Evolutionary conservation across 2,797 vertebrate genomes (phyloP), one percentile per base, ranked within the genome.

Genomic region (Gallirallus australis): DNA sequence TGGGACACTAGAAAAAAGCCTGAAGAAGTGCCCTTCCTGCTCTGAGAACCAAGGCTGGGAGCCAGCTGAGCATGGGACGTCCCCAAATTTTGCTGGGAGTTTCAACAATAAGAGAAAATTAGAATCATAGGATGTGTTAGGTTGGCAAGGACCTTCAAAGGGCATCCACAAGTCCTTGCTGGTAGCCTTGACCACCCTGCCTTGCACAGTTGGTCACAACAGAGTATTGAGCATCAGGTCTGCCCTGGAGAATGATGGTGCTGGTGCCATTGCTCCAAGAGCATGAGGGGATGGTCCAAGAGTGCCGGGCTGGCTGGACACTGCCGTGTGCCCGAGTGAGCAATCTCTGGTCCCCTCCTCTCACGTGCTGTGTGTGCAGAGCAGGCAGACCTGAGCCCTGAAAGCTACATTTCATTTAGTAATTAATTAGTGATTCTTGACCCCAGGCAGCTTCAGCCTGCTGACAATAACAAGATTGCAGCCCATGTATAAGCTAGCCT

Each of bases 391-490:
- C 89, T 40, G 68, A 63, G 65, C 52, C 72, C 65, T 0, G 0
- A 76, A 66, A 96, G 71, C 72, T 47, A 7, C 78, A 63, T 90
- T 82, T 94, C 92, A 50, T 94, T 76, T 86, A 76, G 89, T 91
- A 70, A 93, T 95, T 94, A 95, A 82, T 94, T 66, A 88, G 82
- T 42, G 86, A 79, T 89, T 94, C 76, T 82, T 96, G 94, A 95
- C 84, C 93, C 31, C 19, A 5, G 93, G 84, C 81, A 37, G 72
- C 89, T 91, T 64, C 92, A 89, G 85, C 59, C 42, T 0, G 0
- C 75, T 66, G 88, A 81, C 81, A 72, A n/a, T 72, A 95, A 93
- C 61, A 40, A 35, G 86, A 81, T 70, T 94, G 93, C 84, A 75
- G 88, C 30, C 73, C 53, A 45, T 76, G 63, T 84, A 45, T 64